phyloP scores from a whole-genome alignment of 2,113 vertebrate species.

The Xiphorhynchus elegans region DNA sequence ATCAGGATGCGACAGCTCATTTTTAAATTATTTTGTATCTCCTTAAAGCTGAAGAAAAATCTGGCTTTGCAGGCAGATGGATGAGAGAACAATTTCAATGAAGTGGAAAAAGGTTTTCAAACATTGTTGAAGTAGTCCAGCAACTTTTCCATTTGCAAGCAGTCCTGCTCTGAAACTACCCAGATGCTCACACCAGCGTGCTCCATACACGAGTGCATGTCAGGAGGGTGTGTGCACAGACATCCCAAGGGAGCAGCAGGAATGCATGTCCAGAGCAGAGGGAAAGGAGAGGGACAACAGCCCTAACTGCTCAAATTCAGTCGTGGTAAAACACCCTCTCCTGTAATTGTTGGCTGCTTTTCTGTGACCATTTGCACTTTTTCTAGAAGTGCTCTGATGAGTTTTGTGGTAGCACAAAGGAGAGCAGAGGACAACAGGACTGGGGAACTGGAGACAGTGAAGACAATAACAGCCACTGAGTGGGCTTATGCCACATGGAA shows the following conservation, averaged over 20 bases:
- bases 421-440: background rate
- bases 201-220: background rate
- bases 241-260: background rate
- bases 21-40: background rate
- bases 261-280: background rate
- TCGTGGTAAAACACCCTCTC: background rate
- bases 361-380: background rate
- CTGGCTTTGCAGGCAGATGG: background rate
- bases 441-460: background rate
- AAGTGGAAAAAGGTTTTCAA: constrained; percentile 2
- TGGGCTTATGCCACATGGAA: background rate
- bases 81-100: background rate
- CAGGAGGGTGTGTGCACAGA: background rate
- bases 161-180: background rate
- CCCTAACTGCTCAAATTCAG: background rate
- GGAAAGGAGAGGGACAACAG: background rate
- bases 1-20: background rate
- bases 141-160: background rate
- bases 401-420: background rate
- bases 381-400: background rate
- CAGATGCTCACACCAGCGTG: background rate
- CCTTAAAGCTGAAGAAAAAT: background rate
- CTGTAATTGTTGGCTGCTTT: background rate
- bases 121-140: background rate
- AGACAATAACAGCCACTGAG: background rate